Evolutionary conservation across 2,797 vertebrate species (phyloP).

Genomic region (Amblyopsis hoosieri): DNA sequence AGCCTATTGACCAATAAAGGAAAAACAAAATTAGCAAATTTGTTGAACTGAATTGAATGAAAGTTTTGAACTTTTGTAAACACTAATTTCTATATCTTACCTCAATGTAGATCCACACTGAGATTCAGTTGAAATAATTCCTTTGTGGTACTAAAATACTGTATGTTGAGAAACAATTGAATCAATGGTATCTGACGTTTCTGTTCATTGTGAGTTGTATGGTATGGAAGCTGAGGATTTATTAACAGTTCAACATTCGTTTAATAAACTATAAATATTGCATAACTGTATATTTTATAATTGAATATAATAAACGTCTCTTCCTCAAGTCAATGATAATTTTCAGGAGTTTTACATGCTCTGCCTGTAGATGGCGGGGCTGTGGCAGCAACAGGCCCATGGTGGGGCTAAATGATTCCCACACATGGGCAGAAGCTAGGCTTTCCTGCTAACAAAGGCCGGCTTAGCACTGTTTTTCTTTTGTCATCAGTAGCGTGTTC

Average conservation of each 20-base stretch:
- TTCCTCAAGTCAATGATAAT: constrained; percentile 3
- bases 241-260: no score
- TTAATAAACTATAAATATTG: neutral
- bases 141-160: no score
- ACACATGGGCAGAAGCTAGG: constrained; percentile 60
- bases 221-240: no score
- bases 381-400: constrained; percentile 23
- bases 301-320: neutral
- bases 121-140: neutral
- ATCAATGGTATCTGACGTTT: no score
- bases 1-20: no score
- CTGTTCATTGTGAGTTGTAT: no score
- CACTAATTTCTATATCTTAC: no score
- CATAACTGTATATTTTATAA: constrained; percentile 15
- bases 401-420: constrained; percentile 65
- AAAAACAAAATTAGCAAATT: no score
- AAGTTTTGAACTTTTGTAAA: no score
- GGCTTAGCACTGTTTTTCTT: constrained; percentile 77
- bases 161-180: no score
- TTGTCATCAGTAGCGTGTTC: constrained; percentile 77
- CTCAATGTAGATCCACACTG: neutral
- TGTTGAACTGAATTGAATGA: no score
- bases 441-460: constrained; percentile 63
- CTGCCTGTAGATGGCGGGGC: neutral
- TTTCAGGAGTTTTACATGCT: constrained; percentile 3